Evolutionary conservation across 2,888 invertebrate species (phyloP), one percentile per base, ranked within the genome.

Genomic region (Syritta pipiens): DNA sequence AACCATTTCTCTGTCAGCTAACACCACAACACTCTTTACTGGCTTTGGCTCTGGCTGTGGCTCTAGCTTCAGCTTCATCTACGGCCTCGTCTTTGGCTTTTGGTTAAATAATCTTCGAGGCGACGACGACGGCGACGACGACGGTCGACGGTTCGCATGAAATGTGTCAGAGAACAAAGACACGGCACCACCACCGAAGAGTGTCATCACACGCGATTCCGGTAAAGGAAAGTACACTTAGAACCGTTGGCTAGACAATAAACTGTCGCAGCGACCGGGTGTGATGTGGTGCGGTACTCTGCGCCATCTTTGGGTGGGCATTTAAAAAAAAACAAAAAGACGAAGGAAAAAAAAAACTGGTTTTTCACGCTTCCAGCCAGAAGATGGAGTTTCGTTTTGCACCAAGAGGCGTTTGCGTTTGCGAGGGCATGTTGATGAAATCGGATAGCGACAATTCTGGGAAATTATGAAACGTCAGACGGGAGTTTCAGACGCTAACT

Each of bases 141-240:
- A 9, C n/a, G n/a, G 5, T 5, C n/a, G 14, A 7, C 9, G 2
- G 24, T 48, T 48, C 46, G 24, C 35, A 60, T 60, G 42, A 42
- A 62, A 68, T 68, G 62, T 75, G 40, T 60, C 67, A 30, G 24
- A 6, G 32, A 42, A 55, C 26, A 44, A 48, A 68, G 51, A 42
- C 37, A 40, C 14, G 26, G 22, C 28, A 49, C 37, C 26, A 49
- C 49, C 46, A 46, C 32, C 14, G 7, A 19, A 49, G 60, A 68
- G 75, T 68, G 62, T 68, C 62, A 62, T 55, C 68, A 42, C 46
- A 75, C 14, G 37, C 28, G 42, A 60, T 48, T 68, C 68, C 60
- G 48, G 60, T 37, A 60, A 68, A 67, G 59, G 67, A 67, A 75
- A 75, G 74, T 75, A 74, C 67, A 67, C 42, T 44, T 10, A 19